Evolutionary conservation across 1,140 invertebrate genomes (phyloP).

Genomic region (Plectrocnemia conspersa): DNA sequence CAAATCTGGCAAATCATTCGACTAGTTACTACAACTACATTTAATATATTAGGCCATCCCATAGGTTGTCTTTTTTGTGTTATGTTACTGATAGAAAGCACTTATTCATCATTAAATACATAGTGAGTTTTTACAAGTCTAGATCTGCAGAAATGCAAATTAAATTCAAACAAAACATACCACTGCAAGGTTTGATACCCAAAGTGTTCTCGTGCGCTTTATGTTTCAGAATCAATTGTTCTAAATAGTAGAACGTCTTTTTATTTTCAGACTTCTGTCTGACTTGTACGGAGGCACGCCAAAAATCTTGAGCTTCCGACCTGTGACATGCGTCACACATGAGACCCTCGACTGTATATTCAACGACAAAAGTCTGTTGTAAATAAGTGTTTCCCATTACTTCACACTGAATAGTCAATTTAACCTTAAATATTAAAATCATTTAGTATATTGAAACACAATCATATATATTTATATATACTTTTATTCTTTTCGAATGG

Average conservation of each 20-base stretch:
- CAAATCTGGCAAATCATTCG: constrained; percentile 11
- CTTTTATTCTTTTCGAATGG: constrained; percentile 95
- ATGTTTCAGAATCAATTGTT: constrained; percentile 95
- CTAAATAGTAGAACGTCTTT: constrained; percentile 97
- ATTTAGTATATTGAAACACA: background rate
- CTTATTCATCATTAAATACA: constrained; percentile 5
- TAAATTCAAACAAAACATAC: constrained; percentile 47
- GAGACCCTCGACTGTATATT: constrained; percentile 85
- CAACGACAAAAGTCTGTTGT: constrained; percentile 91
- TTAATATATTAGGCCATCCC: too few species aligned
- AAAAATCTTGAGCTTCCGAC: constrained; percentile 95
- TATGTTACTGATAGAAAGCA: too few species aligned
- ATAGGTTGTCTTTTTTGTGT: too few species aligned
- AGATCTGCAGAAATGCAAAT: background rate
- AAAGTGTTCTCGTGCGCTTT: constrained; percentile 87
- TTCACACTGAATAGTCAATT: constrained; percentile 95
- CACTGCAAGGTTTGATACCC: constrained; percentile 90
- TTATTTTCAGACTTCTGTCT: constrained; percentile 87
- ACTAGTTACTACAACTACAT: too few species aligned
- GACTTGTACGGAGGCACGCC: constrained; percentile 87
- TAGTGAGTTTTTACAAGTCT: constrained; percentile 3
- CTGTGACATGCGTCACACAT: constrained; percentile 98
- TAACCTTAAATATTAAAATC: constrained; percentile 58
- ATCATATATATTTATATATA: constrained; percentile 39
- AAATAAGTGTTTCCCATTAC: constrained; percentile 76